phyloP scores from a whole-genome alignment of 1,140 invertebrate genomes.

The Drosophila lacertosa region DNA sequence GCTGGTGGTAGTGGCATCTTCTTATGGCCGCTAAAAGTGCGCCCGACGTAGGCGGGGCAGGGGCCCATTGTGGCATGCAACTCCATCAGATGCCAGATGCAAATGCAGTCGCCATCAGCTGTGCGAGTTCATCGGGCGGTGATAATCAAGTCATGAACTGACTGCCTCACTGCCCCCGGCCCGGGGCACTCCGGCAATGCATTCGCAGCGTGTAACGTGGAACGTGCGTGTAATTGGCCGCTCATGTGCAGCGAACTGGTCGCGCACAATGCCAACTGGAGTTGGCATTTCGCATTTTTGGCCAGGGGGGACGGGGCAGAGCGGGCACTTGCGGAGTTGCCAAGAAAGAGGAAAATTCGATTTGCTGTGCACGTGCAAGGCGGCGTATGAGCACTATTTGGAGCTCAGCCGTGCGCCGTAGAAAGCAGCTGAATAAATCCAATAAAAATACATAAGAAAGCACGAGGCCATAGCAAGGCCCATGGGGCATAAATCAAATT shows the following conservation, averaged over 20 bases:
- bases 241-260: slow-evolving; percentile 61
- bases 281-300: slow-evolving; percentile 30
- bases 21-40: neutral
- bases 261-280: slow-evolving; percentile 20
- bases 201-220: slow-evolving; percentile 13
- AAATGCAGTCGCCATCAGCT: slow-evolving; percentile 59
- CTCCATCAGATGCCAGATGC: slow-evolving; percentile 74
- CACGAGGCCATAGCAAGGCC: neutral
- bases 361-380: slow-evolving; percentile 51
- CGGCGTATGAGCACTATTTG: slow-evolving; percentile 68
- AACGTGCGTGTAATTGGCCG: slow-evolving; percentile 55
- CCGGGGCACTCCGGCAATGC: slow-evolving; percentile 6
- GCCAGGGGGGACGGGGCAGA: neutral
- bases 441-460: slow-evolving; percentile 55
- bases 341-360: slow-evolving; percentile 32
- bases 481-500: slow-evolving; percentile 51
- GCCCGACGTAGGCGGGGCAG: neutral
- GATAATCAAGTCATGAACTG: slow-evolving; percentile 75
- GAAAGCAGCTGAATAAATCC: slow-evolving; percentile 55
- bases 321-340: neutral
- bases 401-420: neutral
- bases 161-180: slow-evolving; percentile 6
- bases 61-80: slow-evolving; percentile 42
- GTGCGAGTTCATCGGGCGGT: slow-evolving; percentile 69
- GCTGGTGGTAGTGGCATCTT: neutral